Evolutionary conservation across 2,888 invertebrate species (phyloP).

Genomic region (Platycheirus rosarum): DNA sequence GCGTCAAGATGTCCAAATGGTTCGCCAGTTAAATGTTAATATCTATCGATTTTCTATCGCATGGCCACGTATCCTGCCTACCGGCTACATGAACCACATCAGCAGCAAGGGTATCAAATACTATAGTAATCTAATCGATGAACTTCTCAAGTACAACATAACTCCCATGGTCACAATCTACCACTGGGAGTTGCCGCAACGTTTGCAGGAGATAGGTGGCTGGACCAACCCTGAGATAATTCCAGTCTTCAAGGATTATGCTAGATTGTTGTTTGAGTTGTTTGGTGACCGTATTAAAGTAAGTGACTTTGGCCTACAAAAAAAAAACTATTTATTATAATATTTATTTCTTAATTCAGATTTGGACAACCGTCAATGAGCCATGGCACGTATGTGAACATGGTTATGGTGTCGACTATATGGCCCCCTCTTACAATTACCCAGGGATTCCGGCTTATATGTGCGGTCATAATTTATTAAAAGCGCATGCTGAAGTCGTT

Average conservation of each 20-base stretch:
- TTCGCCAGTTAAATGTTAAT: conserved; percentile 86
- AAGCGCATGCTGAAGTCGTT: conserved; percentile 89
- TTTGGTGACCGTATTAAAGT: conserved; percentile 86
- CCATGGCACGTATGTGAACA: conserved; percentile 84
- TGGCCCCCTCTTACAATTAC: conserved; percentile 85
- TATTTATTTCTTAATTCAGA: conserved; percentile 74
- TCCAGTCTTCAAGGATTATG: conserved; percentile 86
- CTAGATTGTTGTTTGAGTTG: conserved; percentile 85
- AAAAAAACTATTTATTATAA: background rate
- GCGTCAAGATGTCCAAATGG: conserved; percentile 86
- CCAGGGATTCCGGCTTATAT: conserved; percentile 87
- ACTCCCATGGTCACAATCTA: conserved; percentile 88
- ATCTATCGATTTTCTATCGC: conserved; percentile 89
- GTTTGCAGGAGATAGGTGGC: conserved; percentile 86
- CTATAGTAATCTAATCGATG: conserved; percentile 90
- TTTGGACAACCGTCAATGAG: conserved; percentile 92
- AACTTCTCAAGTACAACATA: conserved; percentile 86
- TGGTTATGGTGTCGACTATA: conserved; percentile 84
- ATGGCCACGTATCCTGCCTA: conserved; percentile 90
- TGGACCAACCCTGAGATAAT: conserved; percentile 87
- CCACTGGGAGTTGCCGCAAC: conserved; percentile 88
- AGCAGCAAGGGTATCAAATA: conserved; percentile 89
- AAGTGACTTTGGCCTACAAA: conserved; percentile 14
- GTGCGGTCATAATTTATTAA: conserved; percentile 88
- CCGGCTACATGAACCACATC: conserved; percentile 86